Evolutionary conservation across 1,140 invertebrate genomes (phyloP).

Genomic region (Acarapis woodi): DNA sequence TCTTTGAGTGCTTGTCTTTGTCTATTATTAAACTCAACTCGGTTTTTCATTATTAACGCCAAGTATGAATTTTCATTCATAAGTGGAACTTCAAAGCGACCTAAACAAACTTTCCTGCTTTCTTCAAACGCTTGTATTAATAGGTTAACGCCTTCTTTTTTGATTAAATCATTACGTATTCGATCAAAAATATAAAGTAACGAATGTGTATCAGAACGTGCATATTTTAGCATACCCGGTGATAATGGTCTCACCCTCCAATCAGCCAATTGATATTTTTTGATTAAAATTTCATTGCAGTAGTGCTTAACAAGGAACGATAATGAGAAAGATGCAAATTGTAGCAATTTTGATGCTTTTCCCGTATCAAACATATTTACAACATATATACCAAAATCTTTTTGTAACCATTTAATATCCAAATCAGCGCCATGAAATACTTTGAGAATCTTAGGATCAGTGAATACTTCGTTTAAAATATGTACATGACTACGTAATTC

Average conservation of each 20-base stretch:
- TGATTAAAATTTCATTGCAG: conserved; percentile 47
- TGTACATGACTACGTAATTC: conserved; percentile 46
- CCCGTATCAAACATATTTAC: conserved; percentile 95
- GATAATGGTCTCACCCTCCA: conserved; percentile 82
- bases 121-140: conserved; percentile 34
- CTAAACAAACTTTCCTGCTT: conserved; percentile 35
- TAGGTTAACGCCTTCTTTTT: conserved; percentile 33
- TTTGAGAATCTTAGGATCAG: conserved; percentile 65
- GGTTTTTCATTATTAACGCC: conserved; percentile 39
- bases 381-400: conserved; percentile 75
- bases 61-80: conserved; percentile 39
- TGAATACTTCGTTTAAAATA: conserved; percentile 64
- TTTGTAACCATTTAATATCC: conserved; percentile 78
- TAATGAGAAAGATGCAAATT: conserved; percentile 39
- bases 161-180: conserved; percentile 43
- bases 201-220: conserved; percentile 79
- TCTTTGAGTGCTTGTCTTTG: conserved; percentile 53
- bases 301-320: conserved; percentile 45
- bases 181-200: conserved; percentile 67
- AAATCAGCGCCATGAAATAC: conserved; percentile 69
- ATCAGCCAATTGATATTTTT: conserved; percentile 73
- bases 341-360: conserved; percentile 44
- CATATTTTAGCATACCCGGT: conserved; percentile 51
- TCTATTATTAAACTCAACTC: conserved; percentile 47
- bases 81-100: conserved; percentile 50